Evolutionary conservation across 2,113 vertebrate species (phyloP).

Genomic region (Cyphomyrus plagiostoma): DNA sequence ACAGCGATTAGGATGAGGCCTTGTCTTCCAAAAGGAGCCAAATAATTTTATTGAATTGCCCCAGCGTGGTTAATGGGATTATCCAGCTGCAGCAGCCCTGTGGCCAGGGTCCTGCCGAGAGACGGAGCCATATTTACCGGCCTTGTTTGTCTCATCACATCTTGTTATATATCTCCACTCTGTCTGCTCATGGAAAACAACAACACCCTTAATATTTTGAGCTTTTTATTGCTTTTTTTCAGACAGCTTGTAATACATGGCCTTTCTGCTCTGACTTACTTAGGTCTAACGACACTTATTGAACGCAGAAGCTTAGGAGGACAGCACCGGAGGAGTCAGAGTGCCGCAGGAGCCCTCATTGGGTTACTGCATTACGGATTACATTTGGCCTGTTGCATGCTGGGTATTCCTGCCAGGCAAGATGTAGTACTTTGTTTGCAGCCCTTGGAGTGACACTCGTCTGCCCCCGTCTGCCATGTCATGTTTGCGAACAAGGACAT

Average conservation of each 20-base stretch:
- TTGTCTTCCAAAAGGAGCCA: conserved; percentile 7
- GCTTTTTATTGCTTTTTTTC: not conserved
- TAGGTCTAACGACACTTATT: not conserved
- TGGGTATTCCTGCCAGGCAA: not conserved
- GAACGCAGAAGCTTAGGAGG: not conserved
- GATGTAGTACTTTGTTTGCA: not conserved
- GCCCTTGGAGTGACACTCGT: not conserved
- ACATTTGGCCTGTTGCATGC: not conserved
- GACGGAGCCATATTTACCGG: conserved; percentile 33
- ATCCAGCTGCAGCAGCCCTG: conserved; percentile 22
- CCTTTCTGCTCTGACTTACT: too few relatives aligned
- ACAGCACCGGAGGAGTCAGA: not conserved
- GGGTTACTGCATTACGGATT: not conserved
- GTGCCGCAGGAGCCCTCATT: not conserved
- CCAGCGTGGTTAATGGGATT: conserved; percentile 36
- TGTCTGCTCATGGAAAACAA: conserved; percentile 17
- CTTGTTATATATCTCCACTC: conserved; percentile 24
- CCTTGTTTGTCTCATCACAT: conserved; percentile 27
- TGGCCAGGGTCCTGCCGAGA: conserved; percentile 26
- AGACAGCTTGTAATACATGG: not conserved
- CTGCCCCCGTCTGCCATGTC: not conserved
- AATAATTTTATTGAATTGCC: conserved; percentile 37
- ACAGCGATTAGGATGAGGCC: conserved; percentile 33
- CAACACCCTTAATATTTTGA: conserved; percentile 21
- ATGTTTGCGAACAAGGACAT: not conserved